Evolutionary conservation across 92 coral and sea anemone genomes (phyloP), one percentile per base, ranked within the genome.

Genomic region (Porites lobata): DNA sequence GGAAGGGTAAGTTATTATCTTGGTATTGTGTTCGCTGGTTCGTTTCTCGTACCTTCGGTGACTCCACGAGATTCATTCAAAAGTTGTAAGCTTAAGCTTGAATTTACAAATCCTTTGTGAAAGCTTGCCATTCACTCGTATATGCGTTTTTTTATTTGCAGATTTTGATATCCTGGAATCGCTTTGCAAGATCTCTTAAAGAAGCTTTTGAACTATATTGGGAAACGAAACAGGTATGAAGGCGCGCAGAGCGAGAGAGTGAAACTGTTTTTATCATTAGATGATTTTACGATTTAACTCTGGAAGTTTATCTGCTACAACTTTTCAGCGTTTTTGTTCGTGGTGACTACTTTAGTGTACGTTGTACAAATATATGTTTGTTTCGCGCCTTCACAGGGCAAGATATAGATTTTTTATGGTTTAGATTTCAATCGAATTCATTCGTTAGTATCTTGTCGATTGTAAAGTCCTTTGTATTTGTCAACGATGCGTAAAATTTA

Each of bases 141-240:
- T 24, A 9, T 24, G 14, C 14, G 9, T 66, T 13, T 50, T 82
- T 86, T 77, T 85, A 59, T 56, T 77, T 91, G 77, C 88, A 98
- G 99, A 94, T 98, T 76, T 29, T 98, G 15, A 96, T 95, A 9
- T 95, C 99, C 11, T 98, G 99, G 99, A 98, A 98, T 81, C 87
- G 99, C 78, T 98, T 98, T 89, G 99, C 99, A 83, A 94, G 99
- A 57, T 98, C 99, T 8, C 89, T 98, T 69, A 96, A 96, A 72
- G 99, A 95, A 84, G 98, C 99, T 22, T 96, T 98, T 63, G 99
- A 98, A 72, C 87, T 95, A 61, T 95, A 98, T 92, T 90, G 96
- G 43, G 99, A 98, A 88, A 83, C 99, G 12, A 98, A 98, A 56
- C 98, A 98, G 98, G 99, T 98, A 91, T 51, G 82, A 9, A 17